Percentiles rank a stretch among this genome's conserved stretches.
Conservation (phyloP, 2,113 vertebrate genomes). For the Pseudonaja textilis region DNA sequence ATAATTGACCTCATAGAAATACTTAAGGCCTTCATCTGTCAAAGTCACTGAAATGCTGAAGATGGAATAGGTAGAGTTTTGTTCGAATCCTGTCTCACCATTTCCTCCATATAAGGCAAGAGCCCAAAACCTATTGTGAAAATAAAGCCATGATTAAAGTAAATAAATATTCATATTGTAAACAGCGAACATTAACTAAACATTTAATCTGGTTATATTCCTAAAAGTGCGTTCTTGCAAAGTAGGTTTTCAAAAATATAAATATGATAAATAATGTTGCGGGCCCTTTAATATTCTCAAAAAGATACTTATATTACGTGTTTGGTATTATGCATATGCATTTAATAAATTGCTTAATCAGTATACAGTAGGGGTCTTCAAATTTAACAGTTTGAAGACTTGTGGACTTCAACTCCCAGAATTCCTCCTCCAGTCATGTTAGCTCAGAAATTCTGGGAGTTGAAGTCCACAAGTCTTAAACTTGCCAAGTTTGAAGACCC, state of each 20-base stretch:
- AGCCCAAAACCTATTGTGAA: constrained; percentile 85
- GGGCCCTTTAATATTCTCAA: not conserved
- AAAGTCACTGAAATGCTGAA: constrained; percentile 95
- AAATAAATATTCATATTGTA: not conserved
- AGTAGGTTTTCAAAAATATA: not conserved
- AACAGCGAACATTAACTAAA: not conserved
- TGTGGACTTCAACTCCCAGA: no score
- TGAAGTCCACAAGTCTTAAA: no score
- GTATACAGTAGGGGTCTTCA: no score
- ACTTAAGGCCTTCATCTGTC: constrained; percentile 90
- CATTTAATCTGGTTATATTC: not conserved
- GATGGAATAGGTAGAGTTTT: constrained; percentile 93
- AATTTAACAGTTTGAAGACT: no score
- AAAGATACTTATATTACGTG: not conserved
- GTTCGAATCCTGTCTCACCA: constrained; percentile 93
- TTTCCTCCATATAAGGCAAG: constrained; percentile 92
- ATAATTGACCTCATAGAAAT: constrained; percentile 87
- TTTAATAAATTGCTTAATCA: not conserved
- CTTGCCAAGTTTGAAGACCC: no score
- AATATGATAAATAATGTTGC: not conserved
- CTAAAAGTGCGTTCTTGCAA: not conserved
- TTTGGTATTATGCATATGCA: not conserved
- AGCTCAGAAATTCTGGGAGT: no score
- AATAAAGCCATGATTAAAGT: not conserved
- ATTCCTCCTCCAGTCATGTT: no score